These are phyloP conservation scores for Drosophila prolongata DNA, from an alignment of 2,888 invertebrate genomes.

Conservation along the genomic window DNA sequence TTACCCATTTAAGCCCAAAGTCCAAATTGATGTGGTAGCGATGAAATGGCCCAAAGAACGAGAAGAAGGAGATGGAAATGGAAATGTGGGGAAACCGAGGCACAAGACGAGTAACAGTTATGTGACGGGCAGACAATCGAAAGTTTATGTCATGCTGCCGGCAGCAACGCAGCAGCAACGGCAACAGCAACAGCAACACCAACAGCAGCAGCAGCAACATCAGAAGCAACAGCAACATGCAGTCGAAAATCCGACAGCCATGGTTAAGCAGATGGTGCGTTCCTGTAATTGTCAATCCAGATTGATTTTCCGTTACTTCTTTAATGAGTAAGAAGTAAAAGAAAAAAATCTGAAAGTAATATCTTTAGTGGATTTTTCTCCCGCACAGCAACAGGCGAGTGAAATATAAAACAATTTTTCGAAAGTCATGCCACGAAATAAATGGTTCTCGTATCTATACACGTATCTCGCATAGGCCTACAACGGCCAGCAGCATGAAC, in stretches of 20 bases:
- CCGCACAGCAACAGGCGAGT: slow-evolving; percentile 16
- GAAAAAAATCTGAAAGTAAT: slow-evolving; percentile 49
- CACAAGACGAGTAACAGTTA: slow-evolving; percentile 54
- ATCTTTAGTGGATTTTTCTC: slow-evolving; percentile 15
- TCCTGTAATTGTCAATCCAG: slow-evolving; percentile 25
- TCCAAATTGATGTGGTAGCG: slow-evolving; percentile 44
- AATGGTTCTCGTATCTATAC: slow-evolving; percentile 69
- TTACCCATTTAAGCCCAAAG: slow-evolving; percentile 75
- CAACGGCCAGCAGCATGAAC: slow-evolving; percentile 52
- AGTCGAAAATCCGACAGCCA: slow-evolving; percentile 34
- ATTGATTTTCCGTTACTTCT: slow-evolving; percentile 11
- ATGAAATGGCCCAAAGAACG: slow-evolving; percentile 52
- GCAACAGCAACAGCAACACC: slow-evolving; percentile 31
- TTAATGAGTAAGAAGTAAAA: slow-evolving; percentile 5
- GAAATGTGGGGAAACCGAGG: slow-evolving; percentile 24
- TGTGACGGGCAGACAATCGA: slow-evolving; percentile 76
- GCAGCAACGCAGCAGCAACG: slow-evolving; percentile 44
- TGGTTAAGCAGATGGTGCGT: slow-evolving; percentile 18
- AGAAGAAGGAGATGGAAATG: slow-evolving; percentile 23
- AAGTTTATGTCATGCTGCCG: slow-evolving; percentile 75
- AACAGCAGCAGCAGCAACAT: slow-evolving; percentile 12
- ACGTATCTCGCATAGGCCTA: slow-evolving; percentile 74
- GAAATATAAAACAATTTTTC: slow-evolving; percentile 43
- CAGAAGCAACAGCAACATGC: slow-evolving; percentile 8
- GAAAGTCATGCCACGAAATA: slow-evolving; percentile 74